Evolutionary conservation across 2,797 vertebrate species (phyloP).

Genomic region (Poeciliopsis paucimaculata): DNA sequence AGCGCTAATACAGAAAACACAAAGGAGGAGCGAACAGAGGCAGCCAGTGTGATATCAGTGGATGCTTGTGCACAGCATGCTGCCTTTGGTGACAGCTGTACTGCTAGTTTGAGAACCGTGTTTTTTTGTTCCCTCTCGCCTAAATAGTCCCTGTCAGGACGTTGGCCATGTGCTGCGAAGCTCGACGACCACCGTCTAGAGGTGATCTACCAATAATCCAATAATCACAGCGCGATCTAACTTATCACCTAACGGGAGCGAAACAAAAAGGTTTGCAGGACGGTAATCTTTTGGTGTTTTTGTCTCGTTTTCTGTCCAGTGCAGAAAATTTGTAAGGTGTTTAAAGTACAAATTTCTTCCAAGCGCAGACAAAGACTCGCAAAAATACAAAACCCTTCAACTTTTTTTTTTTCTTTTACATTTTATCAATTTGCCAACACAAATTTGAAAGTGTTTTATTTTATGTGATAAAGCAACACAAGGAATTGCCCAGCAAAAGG

Average conservation of each 20-base stretch:
- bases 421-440: background rate
- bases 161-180: background rate
- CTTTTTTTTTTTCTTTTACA: background rate
- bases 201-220: background rate
- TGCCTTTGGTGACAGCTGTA: background rate
- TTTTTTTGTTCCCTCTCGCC: background rate
- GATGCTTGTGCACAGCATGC: background rate
- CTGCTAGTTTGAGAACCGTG: background rate
- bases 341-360: background rate
- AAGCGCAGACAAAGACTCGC: background rate
- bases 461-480: background rate
- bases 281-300: background rate
- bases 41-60: background rate
- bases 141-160: background rate
- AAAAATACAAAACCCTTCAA: background rate
- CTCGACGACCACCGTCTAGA: background rate
- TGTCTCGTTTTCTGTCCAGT: background rate
- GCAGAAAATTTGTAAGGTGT: background rate
- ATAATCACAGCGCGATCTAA: background rate
- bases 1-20: background rate
- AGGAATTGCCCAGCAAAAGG: too few species aligned
- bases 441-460: background rate
- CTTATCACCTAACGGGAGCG: background rate
- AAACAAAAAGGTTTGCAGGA: background rate
- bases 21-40: background rate